phyloP scores from a whole-genome alignment of 2,888 invertebrate species.

The Parnassius apollo region DNA sequence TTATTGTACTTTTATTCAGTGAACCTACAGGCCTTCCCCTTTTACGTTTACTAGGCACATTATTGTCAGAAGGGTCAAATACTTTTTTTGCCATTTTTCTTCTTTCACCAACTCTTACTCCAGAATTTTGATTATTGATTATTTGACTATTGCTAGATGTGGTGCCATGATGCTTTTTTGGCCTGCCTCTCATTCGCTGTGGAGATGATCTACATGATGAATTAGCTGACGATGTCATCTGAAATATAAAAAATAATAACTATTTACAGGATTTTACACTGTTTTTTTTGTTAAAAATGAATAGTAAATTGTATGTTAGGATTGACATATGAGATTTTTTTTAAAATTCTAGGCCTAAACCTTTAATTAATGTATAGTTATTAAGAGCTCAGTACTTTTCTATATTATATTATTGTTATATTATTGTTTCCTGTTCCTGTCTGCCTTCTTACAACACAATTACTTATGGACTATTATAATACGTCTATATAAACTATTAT shows the following conservation, averaged over 20 bases:
- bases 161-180: slow-evolving; percentile 61
- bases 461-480: too few relatives aligned
- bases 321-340: too few relatives aligned
- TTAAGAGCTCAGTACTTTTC: too few relatives aligned
- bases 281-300: too few relatives aligned
- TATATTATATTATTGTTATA: too few relatives aligned
- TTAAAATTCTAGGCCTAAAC: too few relatives aligned
- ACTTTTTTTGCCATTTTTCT: slow-evolving; percentile 91
- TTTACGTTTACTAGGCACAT: slow-evolving; percentile 86
- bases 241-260: slow-evolving; percentile 30
- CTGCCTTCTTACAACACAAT: too few relatives aligned
- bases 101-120: slow-evolving; percentile 80
- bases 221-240: slow-evolving; percentile 78
- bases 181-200: slow-evolving; percentile 69
- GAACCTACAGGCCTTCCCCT: slow-evolving; percentile 85
- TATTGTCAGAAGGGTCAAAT: slow-evolving; percentile 92
- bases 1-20: slow-evolving; percentile 81
- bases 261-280: background rate
- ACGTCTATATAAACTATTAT: too few relatives aligned
- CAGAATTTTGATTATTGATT: slow-evolving; percentile 57
- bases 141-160: slow-evolving; percentile 50
- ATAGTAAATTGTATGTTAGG: too few relatives aligned
- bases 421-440: too few relatives aligned
- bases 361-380: too few relatives aligned
- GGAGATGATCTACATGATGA: slow-evolving; percentile 76